Conservation (phyloP, 2,113 vertebrate genomes). For the Terrapene triunguis region DNA sequence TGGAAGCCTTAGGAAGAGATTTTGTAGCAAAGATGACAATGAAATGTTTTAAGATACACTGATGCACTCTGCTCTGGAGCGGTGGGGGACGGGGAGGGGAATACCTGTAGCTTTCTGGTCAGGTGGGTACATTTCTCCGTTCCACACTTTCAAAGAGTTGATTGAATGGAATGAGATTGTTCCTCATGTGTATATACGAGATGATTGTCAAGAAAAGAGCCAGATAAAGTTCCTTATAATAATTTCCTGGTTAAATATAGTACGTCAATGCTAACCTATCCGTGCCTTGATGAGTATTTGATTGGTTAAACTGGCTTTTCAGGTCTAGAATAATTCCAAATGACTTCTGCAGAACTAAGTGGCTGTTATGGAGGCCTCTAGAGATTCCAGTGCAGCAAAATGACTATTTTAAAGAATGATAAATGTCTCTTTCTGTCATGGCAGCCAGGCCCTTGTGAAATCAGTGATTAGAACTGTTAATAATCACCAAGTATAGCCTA, state of each 20-base stretch:
- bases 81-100: background rate
- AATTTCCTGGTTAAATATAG: background rate
- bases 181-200: background rate
- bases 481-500: background rate
- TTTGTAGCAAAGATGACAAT: background rate
- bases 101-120: background rate
- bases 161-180: conserved; percentile 54
- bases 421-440: background rate
- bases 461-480: background rate
- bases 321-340: conserved; percentile 3
- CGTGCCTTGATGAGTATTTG: background rate
- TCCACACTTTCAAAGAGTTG: background rate
- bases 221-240: background rate
- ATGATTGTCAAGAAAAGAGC: background rate
- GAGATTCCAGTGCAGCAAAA: background rate
- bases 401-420: background rate
- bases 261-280: accelerated
- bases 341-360: background rate
- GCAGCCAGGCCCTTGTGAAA: background rate
- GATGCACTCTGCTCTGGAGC: background rate
- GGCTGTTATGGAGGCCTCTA: conserved; percentile 11
- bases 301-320: conserved; percentile 41
- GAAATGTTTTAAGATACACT: background rate
- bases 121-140: background rate
- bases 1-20: background rate